Conservation (phyloP, 2,888 invertebrate species). For the Agriopis aurantiaria region DNA sequence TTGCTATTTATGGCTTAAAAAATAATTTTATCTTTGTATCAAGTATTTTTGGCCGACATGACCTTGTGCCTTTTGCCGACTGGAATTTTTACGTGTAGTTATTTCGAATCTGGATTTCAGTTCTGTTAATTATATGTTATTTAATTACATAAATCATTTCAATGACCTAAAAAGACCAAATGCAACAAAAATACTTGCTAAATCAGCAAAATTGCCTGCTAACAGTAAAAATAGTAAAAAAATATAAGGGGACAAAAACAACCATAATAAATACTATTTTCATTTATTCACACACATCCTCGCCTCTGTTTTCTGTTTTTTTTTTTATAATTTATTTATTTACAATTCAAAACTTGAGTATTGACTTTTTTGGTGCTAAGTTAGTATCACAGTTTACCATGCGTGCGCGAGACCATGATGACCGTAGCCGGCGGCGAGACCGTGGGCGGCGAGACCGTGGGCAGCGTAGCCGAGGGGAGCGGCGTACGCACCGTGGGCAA, state of each 20-base stretch:
- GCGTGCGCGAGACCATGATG: conserved; percentile 63
- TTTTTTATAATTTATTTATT: conserved; percentile 74
- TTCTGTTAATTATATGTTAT: conserved; percentile 4
- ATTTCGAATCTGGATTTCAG: conserved; percentile 4
- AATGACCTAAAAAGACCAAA: background rate
- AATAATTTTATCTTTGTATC: background rate
- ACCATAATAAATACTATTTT: conserved; percentile 60
- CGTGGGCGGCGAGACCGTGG: conserved; percentile 50
- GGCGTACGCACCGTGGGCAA: conserved; percentile 55
- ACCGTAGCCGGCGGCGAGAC: conserved; percentile 50
- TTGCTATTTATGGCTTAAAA: too few species aligned
- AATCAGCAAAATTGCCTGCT: background rate
- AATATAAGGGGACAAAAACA: conserved; percentile 6
- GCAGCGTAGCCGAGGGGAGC: conserved; percentile 54
- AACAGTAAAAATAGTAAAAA: too few species aligned
- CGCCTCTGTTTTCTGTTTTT: conserved; percentile 74
- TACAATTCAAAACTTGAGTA: conserved; percentile 80
- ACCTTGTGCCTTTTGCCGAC: conserved; percentile 7
- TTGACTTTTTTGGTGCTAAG: conserved; percentile 77
- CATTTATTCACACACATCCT: conserved; percentile 85
- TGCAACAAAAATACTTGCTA: too few species aligned
- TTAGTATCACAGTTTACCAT: conserved; percentile 82
- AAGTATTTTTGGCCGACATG: background rate
- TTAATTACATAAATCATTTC: background rate
- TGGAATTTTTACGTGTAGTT: conserved; percentile 4